Base-by-base conservation (phyloP, 2,113 vertebrate species). In the Podarcis muralis region DNA sequence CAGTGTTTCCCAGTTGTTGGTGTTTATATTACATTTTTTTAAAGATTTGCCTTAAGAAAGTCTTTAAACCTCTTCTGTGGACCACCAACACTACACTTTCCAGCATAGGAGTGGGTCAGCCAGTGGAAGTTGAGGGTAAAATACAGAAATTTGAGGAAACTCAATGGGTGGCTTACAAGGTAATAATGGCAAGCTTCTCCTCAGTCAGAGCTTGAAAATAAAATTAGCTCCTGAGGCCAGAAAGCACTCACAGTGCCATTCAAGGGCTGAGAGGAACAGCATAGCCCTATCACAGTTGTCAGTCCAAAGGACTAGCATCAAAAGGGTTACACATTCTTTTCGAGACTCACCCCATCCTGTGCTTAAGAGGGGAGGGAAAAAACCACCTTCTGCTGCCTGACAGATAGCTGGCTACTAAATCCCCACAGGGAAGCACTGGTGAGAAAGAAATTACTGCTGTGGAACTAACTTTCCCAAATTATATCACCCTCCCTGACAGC, bases 401-500 rank as follows among this genome's bases (percentile, higher is more conserved):
- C 11, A 93, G 94, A 92, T 96, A 95, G 96, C 95, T 94, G 95
- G 96, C 92, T 94, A 94, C 91, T 95, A 96, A 96, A 97, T 96
- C 95, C 95, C 95, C 87, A 0, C 3, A 82, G 87, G 92, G 72
- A 96, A 91, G 92, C 87, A 74, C 0, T 0, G 83, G n/a, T 86
- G 85, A 90, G 95, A 92, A 18, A 66, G 82, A 96, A 96, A 96
- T 96, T 96, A 95, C 53, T 91, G 94, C 94, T 94, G 93, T 84
- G 57, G 93, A 96, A 94, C 93, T 37, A 89, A 95, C 94, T 95
- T 96, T 96, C 96, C 96, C 95, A 96, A 97, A 96, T 95, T 93
- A 87, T 94, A 94, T 97, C 97, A 95, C 95, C 95, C 93, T 78
- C 90, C 75, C 91, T 97, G 97, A 97, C 97, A 97, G 94, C 83